Conservation (phyloP, 2,797 vertebrate species). For the Odontamblyopus rebecca region DNA sequence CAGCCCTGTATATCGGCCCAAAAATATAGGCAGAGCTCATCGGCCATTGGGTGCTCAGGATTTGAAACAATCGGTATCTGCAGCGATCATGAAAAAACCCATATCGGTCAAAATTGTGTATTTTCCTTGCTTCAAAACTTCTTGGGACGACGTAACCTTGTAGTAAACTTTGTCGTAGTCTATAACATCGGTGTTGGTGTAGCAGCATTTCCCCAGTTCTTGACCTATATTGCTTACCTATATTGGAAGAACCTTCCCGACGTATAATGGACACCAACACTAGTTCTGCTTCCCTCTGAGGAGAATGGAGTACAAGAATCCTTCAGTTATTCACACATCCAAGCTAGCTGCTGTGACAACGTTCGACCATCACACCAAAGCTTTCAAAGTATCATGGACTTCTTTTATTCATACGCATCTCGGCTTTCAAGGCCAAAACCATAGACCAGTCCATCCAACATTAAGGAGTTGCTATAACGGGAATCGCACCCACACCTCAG, state of each 20-base stretch:
- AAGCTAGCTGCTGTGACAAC: slow-evolving; percentile 74
- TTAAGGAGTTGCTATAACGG: slow-evolving; percentile 38
- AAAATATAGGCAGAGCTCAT: too few species aligned
- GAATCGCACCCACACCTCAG: slow-evolving; percentile 53
- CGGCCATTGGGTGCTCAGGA: too few species aligned
- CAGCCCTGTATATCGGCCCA: too few species aligned
- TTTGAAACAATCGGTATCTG: too few species aligned
- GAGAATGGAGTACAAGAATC: slow-evolving; percentile 61
- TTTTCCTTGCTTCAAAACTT: background rate
- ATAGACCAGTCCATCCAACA: slow-evolving; percentile 1
- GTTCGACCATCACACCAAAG: slow-evolving; percentile 57
- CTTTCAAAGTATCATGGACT: slow-evolving; percentile 56
- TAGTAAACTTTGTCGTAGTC: slow-evolving; percentile 24
- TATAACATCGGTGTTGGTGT: slow-evolving; percentile 40
- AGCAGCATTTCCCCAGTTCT: slow-evolving; percentile 41
- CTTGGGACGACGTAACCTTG: background rate
- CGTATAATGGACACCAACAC: slow-evolving; percentile 49
- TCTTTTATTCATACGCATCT: slow-evolving; percentile 68
- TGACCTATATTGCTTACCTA: slow-evolving; percentile 60
- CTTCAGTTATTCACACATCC: slow-evolving; percentile 79
- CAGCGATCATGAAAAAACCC: too few species aligned
- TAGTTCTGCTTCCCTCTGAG: slow-evolving; percentile 16
- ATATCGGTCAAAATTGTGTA: too few species aligned
- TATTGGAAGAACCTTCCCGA: slow-evolving; percentile 52
- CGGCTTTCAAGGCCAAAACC: slow-evolving; percentile 65